Base-by-base conservation (phyloP, 2,797 vertebrate genomes). In the Epinephelus awoara region DNA sequence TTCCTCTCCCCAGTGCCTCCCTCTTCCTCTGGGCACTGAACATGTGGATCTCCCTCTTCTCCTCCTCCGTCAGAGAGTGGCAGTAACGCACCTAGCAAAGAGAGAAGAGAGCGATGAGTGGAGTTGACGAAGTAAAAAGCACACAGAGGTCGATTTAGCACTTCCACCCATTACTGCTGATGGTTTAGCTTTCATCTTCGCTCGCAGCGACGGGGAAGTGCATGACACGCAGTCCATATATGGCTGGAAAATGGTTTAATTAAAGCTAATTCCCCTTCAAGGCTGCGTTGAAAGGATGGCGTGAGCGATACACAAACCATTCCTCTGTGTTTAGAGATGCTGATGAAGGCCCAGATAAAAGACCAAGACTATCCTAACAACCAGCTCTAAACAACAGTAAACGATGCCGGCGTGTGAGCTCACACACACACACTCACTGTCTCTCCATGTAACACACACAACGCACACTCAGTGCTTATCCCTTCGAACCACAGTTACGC, bases 21-120 rank as follows among this genome's bases (percentile, higher is more conserved):
- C 97, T 98, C 91, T 99, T 99, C 82, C 98, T 96, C 91, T 99
- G 98, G 57, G 95, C 93, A 62, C 97, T 99, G 91, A 99, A 99
- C 95, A 98, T 97, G 65, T 97, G 96, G 79, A 99, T 92, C 78
- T 99, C 98, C 74, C 96, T 96, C 89, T 97, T 98, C 82, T 99
- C 98, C 85, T 99, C 98, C 83, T 98, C 97, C 4, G 94, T 96
- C 86, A 99, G 89, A 11, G 97, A 96, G 80, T 98, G 98, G 90
- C 98, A 99, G 75, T 99, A 99, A 74, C 97, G 95, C 86, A 99
- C 95, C 98, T 99, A 91, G 23, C 70, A 57, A 14, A 23, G 3
- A 61, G 15, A 61, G 11, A 4, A 63, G 55, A 59, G 1, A 40
- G 2, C 47, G 27, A 44, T 67, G 42, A 70, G 54, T 25, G 34